phyloP scores from a whole-genome alignment of 2,888 invertebrate species.

The Oligia strigilis region DNA sequence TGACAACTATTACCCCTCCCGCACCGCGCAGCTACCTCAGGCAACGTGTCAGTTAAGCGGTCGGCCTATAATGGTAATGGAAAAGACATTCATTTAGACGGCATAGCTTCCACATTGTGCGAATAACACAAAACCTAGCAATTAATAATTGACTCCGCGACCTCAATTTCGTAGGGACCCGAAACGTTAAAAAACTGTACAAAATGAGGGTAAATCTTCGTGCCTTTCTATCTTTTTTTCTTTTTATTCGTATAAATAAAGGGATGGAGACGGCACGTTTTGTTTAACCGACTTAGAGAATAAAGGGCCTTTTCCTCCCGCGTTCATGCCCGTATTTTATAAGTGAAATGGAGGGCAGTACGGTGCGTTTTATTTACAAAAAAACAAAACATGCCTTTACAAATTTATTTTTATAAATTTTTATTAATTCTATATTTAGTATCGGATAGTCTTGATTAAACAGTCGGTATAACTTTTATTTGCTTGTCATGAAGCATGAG shows the following conservation, averaged over 20 bases:
- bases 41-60: too few species aligned
- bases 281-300: slow-evolving; percentile 51
- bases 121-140: slow-evolving; percentile 27
- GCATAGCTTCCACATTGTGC: slow-evolving; percentile 25
- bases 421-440: not conserved
- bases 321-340: slow-evolving; percentile 34
- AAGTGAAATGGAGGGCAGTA: not conserved
- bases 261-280: slow-evolving; percentile 49
- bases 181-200: slow-evolving; percentile 54
- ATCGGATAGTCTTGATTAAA: not conserved
- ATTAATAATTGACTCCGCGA: slow-evolving; percentile 61
- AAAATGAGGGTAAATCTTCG: slow-evolving; percentile 63
- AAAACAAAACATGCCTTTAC: not conserved
- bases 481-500: not conserved
- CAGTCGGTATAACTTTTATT: too few species aligned
- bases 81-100: slow-evolving; percentile 20
- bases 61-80: not conserved
- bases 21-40: too few species aligned
- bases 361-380: slow-evolving; percentile 10
- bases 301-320: slow-evolving; percentile 6
- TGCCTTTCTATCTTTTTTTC: slow-evolving; percentile 39
- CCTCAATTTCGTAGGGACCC: slow-evolving; percentile 45
- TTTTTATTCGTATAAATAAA: slow-evolving; percentile 60
- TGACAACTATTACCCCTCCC: too few species aligned
- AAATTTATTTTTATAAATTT: not conserved